Base-by-base conservation (phyloP, 2,113 vertebrate species). In the Boulengeromyrus knoepffleri region DNA sequence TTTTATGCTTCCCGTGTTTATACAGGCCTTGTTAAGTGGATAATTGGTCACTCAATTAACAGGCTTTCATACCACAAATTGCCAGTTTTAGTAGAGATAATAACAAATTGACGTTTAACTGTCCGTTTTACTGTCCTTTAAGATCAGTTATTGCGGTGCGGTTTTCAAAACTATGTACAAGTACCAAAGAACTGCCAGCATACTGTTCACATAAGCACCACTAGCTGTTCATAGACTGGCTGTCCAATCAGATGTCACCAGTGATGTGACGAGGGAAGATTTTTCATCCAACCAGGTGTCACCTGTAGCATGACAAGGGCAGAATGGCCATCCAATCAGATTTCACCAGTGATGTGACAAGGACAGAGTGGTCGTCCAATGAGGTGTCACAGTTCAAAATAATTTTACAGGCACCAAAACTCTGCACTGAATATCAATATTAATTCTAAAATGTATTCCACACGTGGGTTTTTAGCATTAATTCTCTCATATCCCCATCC, bases 11-110 rank as follows among this genome's bases (percentile, higher is more conserved):
- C 12, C 24, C 53, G 42, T 77, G 39, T 86, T 90, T 91, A n/a
- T 87, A 49, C 49, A 47, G 53, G 53, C 15, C 62, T 47, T 10
- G 17, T 27, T 53, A 89, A 91, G 88, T 77, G 83, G 88, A 58
- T 39, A 36, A 90, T 49, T 83, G 36, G 66, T 88, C 84, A 80
- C 52, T 5, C 47, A 88, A 84, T 88, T 86, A 90, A 89, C 56
- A 45, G 50, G 83, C 85, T 56, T 52, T 88, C 88, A 84, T 36
- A 87, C 27, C 74, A 53, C 47, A 74, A 88, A 80, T 50, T 88
- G 46, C 31, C 86, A 85, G 53, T 85, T 83, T 45, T 62, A 85
- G 13, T 53, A 88, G 36, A 46, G 87, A 21, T 6, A 39, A 42
- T 19, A 80, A 42, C 74, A 42, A 80, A 80, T 42, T 80, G 4